A percentile compares a stretch with the other conserved stretches of the same genome.
phyloP scores from a whole-genome alignment of 1,140 invertebrate genomes.

The Bicyclus anynana region DNA sequence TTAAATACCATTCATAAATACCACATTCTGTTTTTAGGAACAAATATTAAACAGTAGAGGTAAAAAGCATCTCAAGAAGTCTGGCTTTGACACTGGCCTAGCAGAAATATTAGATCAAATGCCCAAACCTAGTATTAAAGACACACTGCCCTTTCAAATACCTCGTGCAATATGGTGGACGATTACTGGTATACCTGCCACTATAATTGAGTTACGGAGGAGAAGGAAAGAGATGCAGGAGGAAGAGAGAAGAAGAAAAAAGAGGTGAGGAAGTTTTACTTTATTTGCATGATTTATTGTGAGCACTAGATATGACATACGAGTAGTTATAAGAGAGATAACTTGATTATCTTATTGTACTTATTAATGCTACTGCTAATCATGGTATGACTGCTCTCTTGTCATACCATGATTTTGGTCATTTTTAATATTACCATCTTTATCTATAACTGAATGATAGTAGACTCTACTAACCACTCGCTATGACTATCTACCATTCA shows the following conservation, averaged over 20 bases:
- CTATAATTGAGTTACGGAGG: slow-evolving; percentile 73
- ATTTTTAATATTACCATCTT: too few species aligned
- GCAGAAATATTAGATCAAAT: slow-evolving; percentile 84
- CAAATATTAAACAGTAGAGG: slow-evolving; percentile 85
- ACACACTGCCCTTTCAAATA: slow-evolving; percentile 91
- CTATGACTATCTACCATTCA: too few species aligned
- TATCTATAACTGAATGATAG: too few species aligned
- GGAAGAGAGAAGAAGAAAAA: slow-evolving; percentile 77
- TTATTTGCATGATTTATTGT: neutral
- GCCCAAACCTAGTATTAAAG: slow-evolving; percentile 86
- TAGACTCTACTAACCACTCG: too few species aligned
- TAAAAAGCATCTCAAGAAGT: slow-evolving; percentile 82
- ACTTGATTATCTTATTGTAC: too few species aligned
- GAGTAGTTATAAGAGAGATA: too few species aligned
- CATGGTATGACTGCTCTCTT: too few species aligned
- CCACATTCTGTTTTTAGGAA: too few species aligned
- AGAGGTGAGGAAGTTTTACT: slow-evolving; percentile 49
- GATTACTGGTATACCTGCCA: slow-evolving; percentile 79
- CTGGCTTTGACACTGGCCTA: slow-evolving; percentile 80
- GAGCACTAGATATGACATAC: neutral
- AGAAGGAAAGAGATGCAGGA: slow-evolving; percentile 77
- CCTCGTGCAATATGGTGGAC: slow-evolving; percentile 81
- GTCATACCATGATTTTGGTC: too few species aligned
- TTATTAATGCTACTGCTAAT: too few species aligned
- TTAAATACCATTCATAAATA: too few species aligned